A percentile compares a stretch with the other conserved stretches of the same genome.
Evolutionary conservation across 2,888 invertebrate species (phyloP).

Genomic region (Drosophila mimica): DNA sequence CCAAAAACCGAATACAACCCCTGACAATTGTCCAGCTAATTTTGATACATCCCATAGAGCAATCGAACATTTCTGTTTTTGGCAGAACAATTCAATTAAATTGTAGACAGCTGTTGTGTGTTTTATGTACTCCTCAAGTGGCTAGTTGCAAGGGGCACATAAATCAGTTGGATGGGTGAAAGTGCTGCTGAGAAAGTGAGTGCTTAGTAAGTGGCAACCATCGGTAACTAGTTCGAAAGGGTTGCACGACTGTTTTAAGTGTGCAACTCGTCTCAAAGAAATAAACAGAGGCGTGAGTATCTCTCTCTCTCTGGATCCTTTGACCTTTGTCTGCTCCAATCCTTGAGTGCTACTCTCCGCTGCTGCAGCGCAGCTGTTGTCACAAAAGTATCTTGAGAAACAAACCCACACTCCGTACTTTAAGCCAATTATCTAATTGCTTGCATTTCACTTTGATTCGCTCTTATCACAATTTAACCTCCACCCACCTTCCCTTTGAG

Average conservation of each 20-base stretch:
- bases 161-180: conserved; percentile 47
- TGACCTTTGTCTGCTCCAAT: not conserved
- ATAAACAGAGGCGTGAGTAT: not conserved
- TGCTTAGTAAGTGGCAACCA: conserved; percentile 25
- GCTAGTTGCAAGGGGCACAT: conserved; percentile 32
- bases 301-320: conserved; percentile 5
- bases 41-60: conserved; percentile 40
- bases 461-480: conserved; percentile 52
- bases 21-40: conserved; percentile 57
- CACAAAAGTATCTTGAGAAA: conserved; percentile 4
- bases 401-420: conserved; percentile 16
- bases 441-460: conserved; percentile 73
- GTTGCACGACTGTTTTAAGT: conserved; percentile 9
- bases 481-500: not conserved
- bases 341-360: conserved; percentile 27
- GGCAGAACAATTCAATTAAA: conserved; percentile 69
- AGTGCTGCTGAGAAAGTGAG: conserved; percentile 42
- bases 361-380: conserved; percentile 36
- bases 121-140: conserved; percentile 48
- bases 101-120: conserved; percentile 60
- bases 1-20: conserved; percentile 43
- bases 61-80: conserved; percentile 18
- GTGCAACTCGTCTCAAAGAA: conserved; percentile 11
- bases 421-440: conserved; percentile 83
- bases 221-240: conserved; percentile 26